Evolutionary conservation across 2,113 vertebrate genomes (phyloP), one percentile per base, ranked within the genome.

Genomic region (Lampris incognitus): DNA sequence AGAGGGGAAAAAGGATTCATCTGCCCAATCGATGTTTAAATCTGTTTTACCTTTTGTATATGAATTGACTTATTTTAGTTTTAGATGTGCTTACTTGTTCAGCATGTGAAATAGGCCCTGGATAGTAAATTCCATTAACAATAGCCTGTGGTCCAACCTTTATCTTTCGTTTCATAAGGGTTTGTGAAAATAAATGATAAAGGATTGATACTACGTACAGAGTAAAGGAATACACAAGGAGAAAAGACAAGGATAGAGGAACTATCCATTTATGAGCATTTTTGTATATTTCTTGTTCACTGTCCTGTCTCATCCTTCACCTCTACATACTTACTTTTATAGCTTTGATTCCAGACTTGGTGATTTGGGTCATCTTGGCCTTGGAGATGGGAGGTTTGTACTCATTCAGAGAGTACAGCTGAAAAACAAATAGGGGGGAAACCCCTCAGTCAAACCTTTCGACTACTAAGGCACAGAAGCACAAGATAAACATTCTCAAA

Each of bases 291-390:
- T 37, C 44, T 64, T 65, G 74, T 3, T 46, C 11, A 10, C 40
- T 83, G 77, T 64, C 86, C 76, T 86, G 74, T 76, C 61, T 81
- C 57, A 77, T 75, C 69, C 56, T 74, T 67, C 48, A 68, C 66
- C 44, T 73, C 71, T 75, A 63, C 81, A 90, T 93, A 95, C 96
- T 96, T 94, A 99, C 98, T 97, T 99, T 99, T 91, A 99, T 97
- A 91, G 97, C 97, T 91, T 99, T 99, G 94, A 99, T 99, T 90
- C 97, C 98, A 84, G 98, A 95, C 91, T 99, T 99, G 79, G 98
- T 99, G 87, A 99, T 99, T 91, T 99, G 97, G 76, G 98, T 99
- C 98, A 99, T 99, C 96, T 99, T 99, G 6, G 98, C 98, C 93
- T 99, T 99, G 90, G 98, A 99, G 95, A 99, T 99, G 5, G 98